These are phyloP conservation scores for Sitodiplosis mosellana DNA, from an alignment of 1,140 invertebrate genomes.

Conservation along the genomic window DNA sequence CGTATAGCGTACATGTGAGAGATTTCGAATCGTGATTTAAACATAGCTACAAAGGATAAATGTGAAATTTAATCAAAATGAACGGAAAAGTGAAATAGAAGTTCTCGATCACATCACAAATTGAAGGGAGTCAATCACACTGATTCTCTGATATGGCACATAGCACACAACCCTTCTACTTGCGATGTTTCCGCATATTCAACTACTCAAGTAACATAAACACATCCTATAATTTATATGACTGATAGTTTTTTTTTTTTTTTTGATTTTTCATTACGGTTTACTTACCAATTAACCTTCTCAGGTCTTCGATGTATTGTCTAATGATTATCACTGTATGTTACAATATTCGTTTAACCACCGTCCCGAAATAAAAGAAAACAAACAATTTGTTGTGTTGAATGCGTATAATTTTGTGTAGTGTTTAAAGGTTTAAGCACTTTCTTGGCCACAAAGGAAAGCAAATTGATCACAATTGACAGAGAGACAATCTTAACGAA, in stretches of 20 bases:
- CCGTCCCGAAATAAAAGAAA: neutral
- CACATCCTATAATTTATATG: too few species aligned
- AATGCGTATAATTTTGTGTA: neutral
- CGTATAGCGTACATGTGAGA: too few species aligned
- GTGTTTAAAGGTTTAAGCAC: neutral
- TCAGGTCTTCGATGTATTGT: conserved; percentile 28
- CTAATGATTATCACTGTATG: conserved; percentile 26
- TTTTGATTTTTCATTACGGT: neutral
- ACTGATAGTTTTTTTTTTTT: neutral
- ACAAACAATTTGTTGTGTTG: neutral
- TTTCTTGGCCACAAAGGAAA: neutral
- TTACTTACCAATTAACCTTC: conserved; percentile 26
- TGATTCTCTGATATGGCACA: neutral
- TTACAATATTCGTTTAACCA: conserved; percentile 8
- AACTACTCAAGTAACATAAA: neutral
- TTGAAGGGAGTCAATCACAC: neutral
- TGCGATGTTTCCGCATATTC: neutral
- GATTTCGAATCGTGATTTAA: too few species aligned
- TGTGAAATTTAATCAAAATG: too few species aligned
- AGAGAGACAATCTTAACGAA: neutral
- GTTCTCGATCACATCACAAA: neutral
- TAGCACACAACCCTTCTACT: neutral
- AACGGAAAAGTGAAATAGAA: too few species aligned
- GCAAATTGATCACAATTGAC: neutral
- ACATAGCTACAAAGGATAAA: too few species aligned